Percentiles rank a stretch among this genome's conserved stretches.
Conservation (phyloP, 2,888 invertebrate genomes). For the Cancer borealis region DNA sequence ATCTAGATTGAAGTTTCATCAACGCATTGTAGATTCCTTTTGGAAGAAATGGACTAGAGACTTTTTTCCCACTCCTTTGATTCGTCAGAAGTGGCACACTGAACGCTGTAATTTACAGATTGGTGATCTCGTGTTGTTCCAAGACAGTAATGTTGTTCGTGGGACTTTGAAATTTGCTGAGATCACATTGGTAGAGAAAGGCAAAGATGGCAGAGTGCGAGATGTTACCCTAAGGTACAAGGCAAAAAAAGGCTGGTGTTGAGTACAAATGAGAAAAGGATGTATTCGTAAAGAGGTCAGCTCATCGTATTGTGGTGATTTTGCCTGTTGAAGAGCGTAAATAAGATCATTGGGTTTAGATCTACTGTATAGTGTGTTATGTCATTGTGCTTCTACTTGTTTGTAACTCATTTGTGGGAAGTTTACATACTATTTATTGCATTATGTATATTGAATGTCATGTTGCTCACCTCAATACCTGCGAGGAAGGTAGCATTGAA, state of each 20-base stretch:
- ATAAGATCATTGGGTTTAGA: no score
- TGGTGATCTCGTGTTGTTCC: slow-evolving; percentile 34
- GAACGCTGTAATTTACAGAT: background rate
- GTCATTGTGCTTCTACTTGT: no score
- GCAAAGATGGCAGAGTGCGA: slow-evolving; percentile 3
- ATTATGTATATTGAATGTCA: no score
- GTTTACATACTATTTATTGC: no score
- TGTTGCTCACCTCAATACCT: no score
- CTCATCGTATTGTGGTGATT: background rate
- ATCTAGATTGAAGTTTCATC: background rate
- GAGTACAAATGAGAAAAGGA: background rate
- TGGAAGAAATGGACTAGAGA: slow-evolving; percentile 22
- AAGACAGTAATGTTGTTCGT: slow-evolving; percentile 33
- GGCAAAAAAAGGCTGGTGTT: background rate
- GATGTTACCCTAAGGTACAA: slow-evolving; percentile 28
- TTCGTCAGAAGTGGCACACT: slow-evolving; percentile 2
- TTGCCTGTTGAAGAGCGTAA: slow-evolving; percentile 28
- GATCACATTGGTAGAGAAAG: background rate
- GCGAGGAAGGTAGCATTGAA: no score
- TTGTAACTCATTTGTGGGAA: no score
- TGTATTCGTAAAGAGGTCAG: background rate
- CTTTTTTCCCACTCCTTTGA: slow-evolving; percentile 33
- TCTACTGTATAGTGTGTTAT: no score
- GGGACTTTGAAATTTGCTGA: slow-evolving; percentile 26
- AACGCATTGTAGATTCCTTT: background rate